Conservation (phyloP, 2,113 vertebrate species). For the Zapus hudsonius region DNA sequence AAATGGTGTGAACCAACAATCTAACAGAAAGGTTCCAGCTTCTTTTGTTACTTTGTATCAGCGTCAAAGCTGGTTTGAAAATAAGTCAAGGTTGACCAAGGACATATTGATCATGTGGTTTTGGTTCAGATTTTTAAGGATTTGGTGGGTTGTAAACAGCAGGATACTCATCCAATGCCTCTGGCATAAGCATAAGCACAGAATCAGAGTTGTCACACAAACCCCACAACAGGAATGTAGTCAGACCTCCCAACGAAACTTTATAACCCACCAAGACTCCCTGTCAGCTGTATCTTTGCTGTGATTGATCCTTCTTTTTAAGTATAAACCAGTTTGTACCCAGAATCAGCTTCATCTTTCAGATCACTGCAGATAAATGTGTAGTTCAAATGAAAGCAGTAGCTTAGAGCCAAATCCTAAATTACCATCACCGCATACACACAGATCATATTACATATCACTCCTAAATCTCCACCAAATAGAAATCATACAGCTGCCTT, state of each 20-base stretch:
- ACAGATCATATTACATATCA: not conserved
- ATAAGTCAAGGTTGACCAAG: not conserved
- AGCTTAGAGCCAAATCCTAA: conserved; percentile 7
- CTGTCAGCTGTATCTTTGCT: conserved; percentile 6
- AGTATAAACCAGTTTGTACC: not conserved
- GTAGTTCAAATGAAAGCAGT: conserved; percentile 12
- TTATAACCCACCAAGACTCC: not conserved
- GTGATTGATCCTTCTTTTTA: not conserved
- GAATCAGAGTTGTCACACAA: not conserved
- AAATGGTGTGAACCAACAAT: not conserved
- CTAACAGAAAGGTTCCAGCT: conserved; percentile 2
- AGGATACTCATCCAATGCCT: not conserved
- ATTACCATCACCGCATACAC: not conserved
- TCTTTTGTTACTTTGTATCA: conserved; percentile 17
- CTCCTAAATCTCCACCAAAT: not conserved
- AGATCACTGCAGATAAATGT: not conserved
- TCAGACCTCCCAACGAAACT: not conserved
- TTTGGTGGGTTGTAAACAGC: conserved; percentile 26
- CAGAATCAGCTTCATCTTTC: not conserved
- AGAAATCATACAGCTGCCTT: not conserved
- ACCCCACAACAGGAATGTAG: not conserved
- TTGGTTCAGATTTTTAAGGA: conserved; percentile 45
- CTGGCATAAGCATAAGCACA: conserved; percentile 16
- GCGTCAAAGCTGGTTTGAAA: conserved; percentile 41
- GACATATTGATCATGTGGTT: not conserved